phyloP scores from a whole-genome alignment of 2,888 invertebrate genomes.

The Caenorhabditis plicata region DNA sequence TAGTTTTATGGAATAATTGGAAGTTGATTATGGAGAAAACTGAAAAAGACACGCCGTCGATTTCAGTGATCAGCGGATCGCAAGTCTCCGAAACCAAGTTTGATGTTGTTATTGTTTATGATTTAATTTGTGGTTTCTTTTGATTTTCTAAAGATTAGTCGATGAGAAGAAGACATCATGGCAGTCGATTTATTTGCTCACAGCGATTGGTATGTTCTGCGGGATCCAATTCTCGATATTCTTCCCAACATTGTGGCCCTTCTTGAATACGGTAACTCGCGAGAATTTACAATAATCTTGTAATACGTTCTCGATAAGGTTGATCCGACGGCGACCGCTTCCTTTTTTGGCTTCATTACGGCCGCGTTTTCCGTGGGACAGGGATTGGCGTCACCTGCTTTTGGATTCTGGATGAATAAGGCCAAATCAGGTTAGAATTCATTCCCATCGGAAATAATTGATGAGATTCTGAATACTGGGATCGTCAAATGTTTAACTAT shows the following conservation, averaged over 20 bases:
- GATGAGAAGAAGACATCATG: conserved; percentile 33
- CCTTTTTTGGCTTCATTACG: conserved; percentile 45
- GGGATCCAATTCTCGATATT: conserved; percentile 49
- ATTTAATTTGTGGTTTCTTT: background rate
- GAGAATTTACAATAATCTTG: background rate
- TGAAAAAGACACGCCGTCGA: too few relatives aligned
- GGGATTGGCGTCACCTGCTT: conserved; percentile 38
- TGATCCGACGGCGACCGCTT: conserved; percentile 40
- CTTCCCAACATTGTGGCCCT: conserved; percentile 46
- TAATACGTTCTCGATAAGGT: conserved; percentile 9
- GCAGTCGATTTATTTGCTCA: conserved; percentile 42
- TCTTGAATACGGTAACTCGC: conserved; percentile 30
- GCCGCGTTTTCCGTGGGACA: conserved; percentile 47
- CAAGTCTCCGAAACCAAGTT: too few relatives aligned
- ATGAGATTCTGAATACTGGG: background rate
- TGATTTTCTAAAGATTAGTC: conserved; percentile 7
- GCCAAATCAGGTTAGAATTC: conserved; percentile 32
- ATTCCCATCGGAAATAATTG: background rate
- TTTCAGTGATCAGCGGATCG: too few relatives aligned
- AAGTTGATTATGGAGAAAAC: too few relatives aligned
- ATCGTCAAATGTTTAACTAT: conserved; percentile 2
- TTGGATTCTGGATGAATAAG: conserved; percentile 46
- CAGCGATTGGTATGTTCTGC: conserved; percentile 43
- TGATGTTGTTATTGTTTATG: too few relatives aligned
- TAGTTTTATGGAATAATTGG: too few relatives aligned